Conservation (phyloP, 2,113 vertebrate species). For the Syrrhaptes paradoxus region DNA sequence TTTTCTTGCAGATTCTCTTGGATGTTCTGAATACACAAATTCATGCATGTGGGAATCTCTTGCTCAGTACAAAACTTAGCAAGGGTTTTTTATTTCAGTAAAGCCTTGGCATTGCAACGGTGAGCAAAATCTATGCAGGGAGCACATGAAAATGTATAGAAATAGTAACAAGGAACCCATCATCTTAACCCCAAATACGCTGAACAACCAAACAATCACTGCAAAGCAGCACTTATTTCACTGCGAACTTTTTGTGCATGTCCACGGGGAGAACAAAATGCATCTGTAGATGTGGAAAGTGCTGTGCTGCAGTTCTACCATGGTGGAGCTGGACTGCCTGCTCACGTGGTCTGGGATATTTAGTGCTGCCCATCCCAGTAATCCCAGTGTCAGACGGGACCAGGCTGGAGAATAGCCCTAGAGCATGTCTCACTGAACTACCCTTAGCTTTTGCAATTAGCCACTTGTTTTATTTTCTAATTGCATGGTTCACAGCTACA, state of each 20-base stretch:
- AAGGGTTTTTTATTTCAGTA: background rate
- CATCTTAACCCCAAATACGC: background rate
- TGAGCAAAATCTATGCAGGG: background rate
- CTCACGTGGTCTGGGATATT: background rate
- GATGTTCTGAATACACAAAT: background rate
- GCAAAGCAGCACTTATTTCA: background rate
- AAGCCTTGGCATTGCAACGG: background rate
- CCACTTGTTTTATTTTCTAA: background rate
- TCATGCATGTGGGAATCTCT: background rate
- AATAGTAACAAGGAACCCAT: background rate
- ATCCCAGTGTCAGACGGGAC: background rate
- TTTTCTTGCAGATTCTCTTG: background rate
- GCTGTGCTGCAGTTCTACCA: background rate
- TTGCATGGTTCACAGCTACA: background rate
- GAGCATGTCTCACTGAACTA: background rate
- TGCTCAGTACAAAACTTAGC: background rate
- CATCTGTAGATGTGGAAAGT: background rate
- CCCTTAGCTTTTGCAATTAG: background rate
- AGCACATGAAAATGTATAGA: background rate
- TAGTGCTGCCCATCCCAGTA: background rate
- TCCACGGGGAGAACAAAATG: background rate
- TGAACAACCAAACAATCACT: background rate
- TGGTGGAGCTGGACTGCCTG: accelerated
- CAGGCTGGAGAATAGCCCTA: background rate
- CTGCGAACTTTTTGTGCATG: background rate